phyloP scores from a whole-genome alignment of 2,888 invertebrate genomes.

The Mongoloraphidia duomilia region DNA sequence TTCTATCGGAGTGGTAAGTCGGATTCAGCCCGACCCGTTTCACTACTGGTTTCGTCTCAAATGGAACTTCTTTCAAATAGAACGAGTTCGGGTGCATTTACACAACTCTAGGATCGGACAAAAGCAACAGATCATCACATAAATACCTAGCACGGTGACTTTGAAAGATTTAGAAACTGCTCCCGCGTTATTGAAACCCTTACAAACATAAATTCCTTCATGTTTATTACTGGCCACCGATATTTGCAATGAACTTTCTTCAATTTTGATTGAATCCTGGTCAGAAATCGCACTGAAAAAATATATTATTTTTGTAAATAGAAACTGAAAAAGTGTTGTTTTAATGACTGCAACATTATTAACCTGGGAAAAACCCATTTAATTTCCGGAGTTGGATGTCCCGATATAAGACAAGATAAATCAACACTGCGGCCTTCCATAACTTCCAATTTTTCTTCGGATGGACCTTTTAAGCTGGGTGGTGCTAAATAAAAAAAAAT shows the following conservation, averaged over 20 bases:
- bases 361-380: constrained; percentile 14
- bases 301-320: not conserved
- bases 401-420: constrained; percentile 24
- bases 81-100: too few relatives aligned
- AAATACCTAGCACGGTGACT: constrained; percentile 33
- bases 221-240: constrained; percentile 15
- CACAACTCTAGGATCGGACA: too few relatives aligned
- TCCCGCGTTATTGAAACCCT: constrained; percentile 45
- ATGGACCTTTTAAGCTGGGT: constrained; percentile 14
- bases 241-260: not conserved
- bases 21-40: too few relatives aligned
- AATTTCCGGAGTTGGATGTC: constrained; percentile 18
- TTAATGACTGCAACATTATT: not conserved
- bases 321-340: not conserved
- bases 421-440: constrained; percentile 16
- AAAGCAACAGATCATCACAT: too few relatives aligned
- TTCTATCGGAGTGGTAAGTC: too few relatives aligned
- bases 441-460: constrained; percentile 13
- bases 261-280: not conserved
- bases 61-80: too few relatives aligned
- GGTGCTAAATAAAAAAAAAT: constrained; percentile 12
- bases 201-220: constrained; percentile 41
- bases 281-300: not conserved
- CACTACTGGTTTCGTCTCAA: too few relatives aligned
- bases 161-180: constrained; percentile 33